These are phyloP conservation scores for Osmerus mordax DNA, from an alignment of 2,113 vertebrate genomes.

Conservation along the genomic window DNA sequence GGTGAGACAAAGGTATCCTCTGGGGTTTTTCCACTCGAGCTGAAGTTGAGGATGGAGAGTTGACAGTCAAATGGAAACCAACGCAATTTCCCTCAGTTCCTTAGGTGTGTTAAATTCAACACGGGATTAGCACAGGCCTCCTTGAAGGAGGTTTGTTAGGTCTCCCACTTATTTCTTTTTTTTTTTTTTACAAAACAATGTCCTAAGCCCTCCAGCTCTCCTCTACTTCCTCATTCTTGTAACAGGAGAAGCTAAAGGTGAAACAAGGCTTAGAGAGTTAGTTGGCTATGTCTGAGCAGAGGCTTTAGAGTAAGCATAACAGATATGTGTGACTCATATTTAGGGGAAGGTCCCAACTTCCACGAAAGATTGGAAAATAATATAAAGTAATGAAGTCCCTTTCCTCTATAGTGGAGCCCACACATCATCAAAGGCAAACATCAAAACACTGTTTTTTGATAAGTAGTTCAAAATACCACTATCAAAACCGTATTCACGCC, in stretches of 20 bases:
- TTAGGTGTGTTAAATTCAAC: constrained; percentile 41
- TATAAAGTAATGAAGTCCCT: background rate
- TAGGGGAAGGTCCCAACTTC: no score
- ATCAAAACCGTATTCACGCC: no score
- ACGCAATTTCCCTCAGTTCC: constrained; percentile 21
- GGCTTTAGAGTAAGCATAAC: background rate
- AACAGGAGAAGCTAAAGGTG: background rate
- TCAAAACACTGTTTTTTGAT: background rate
- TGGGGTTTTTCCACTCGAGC: constrained; percentile 5
- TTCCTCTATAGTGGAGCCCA: background rate
- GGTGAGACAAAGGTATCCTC: background rate
- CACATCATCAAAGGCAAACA: background rate
- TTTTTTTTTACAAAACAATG: background rate
- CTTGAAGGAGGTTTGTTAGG: background rate
- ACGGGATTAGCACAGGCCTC: constrained; percentile 36
- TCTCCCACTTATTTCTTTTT: constrained; percentile 11
- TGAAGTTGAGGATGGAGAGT: background rate
- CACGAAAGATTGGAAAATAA: background rate
- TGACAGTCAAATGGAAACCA: constrained; percentile 15
- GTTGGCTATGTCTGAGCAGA: background rate
- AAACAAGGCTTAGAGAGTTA: background rate
- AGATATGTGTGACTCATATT: no score
- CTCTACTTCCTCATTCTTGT: background rate
- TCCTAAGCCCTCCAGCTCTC: background rate
- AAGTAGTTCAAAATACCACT: no score